Conservation (phyloP, 2,797 vertebrate genomes). For the Benthosema pterotum region DNA sequence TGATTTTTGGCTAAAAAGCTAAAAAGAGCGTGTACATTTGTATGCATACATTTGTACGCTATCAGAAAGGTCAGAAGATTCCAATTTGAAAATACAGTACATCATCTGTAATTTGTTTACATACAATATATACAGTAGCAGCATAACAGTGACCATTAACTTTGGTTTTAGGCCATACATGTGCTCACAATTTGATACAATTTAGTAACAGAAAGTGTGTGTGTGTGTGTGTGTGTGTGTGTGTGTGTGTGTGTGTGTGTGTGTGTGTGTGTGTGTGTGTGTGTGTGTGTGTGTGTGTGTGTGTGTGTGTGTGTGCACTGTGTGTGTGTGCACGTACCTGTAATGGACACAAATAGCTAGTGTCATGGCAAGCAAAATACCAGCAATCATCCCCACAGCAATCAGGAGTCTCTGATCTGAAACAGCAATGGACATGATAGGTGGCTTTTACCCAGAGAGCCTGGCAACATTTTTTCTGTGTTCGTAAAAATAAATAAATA, state of each 20-base stretch:
- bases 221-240: not conserved
- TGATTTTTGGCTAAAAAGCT: no score
- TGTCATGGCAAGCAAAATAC: constrained; percentile 33
- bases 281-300: not conserved
- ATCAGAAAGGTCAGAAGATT: no score
- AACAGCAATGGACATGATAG: constrained; percentile 8
- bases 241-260: constrained; percentile 3
- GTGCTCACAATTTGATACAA: no score
- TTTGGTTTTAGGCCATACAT: no score
- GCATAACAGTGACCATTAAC: no score
- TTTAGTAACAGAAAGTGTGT: not conserved
- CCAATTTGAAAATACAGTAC: no score
- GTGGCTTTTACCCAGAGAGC: not conserved
- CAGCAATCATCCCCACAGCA: constrained; percentile 42
- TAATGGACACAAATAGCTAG: constrained; percentile 37
- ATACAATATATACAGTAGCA: no score
- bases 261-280: not conserved
- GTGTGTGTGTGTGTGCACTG: not conserved
- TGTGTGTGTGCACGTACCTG: constrained; percentile 36
- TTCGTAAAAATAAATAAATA: no score
- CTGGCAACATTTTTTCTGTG: no score
- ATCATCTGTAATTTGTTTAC: no score
- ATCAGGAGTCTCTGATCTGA: constrained; percentile 45
- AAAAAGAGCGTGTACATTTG: no score
- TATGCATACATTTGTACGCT: no score